Evolutionary conservation across 2,888 invertebrate genomes (phyloP), one percentile per base, ranked within the genome.

Genomic region (Melanotus villosus): DNA sequence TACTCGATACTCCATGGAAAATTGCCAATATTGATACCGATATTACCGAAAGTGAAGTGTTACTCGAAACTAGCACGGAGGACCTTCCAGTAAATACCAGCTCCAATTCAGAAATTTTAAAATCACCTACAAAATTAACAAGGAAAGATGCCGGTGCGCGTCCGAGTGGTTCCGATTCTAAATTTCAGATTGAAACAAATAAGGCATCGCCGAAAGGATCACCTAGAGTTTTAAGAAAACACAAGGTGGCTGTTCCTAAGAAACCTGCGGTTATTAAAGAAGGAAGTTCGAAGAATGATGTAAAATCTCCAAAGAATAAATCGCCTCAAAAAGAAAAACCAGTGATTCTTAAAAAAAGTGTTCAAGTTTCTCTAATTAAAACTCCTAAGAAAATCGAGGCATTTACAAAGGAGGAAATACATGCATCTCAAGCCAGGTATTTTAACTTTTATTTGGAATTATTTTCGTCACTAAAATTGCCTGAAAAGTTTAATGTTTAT

Each of bases 1-100:
- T 70, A 18, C 62, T 75, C 6, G 63, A 73, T 47, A 65, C 68
- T 5, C 62, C 73, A 30, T 75, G 73, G 72, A 64, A 73, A 67
- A 65, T 71, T 43, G 59, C 58, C 19, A 60, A 38, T 32, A 60
- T 68, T 45, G 56, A 54, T 32, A 41, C 58, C 5, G 52, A 32
- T n/a, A 26, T 52, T 52, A 6, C 52, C 1, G 52, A 52, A 9
- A 52, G 2, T 32, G 52, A 32, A 52, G 32, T 10, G 7, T 52
- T 52, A 18, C 16, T 52, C 18, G 52, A 32, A 50, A 50, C 23
- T 12, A 26, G 4, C 16, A 5, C 7, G 23, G 50, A 47, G 1
- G 43, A 43, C 4, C 1, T 18, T 41, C 41, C 14, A 18, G 16
- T n/a, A n/a, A n/a, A n/a, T n/a, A n/a, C n/a, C n/a, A n/a, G n/a